Conservation (phyloP, 1,140 invertebrate genomes). For the Dysdera silvatica region DNA sequence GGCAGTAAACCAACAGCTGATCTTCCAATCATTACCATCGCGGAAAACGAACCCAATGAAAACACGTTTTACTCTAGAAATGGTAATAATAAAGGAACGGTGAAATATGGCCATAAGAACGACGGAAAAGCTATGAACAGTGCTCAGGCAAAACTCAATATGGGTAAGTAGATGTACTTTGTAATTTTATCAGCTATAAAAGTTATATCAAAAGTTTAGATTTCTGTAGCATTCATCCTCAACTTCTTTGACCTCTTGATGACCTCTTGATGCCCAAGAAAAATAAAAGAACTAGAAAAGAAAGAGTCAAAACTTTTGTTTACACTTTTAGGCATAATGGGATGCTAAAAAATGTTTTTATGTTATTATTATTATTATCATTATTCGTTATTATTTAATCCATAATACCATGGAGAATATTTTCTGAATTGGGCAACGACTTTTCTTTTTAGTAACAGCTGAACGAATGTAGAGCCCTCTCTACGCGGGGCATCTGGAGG, state of each 20-base stretch:
- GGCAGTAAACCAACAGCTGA: background rate
- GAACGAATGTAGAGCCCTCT: no score
- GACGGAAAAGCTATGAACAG: constrained; percentile 22
- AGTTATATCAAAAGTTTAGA: background rate
- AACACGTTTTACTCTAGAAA: background rate
- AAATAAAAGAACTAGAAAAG: background rate
- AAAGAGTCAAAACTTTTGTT: background rate
- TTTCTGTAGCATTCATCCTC: no score
- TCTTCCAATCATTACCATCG: constrained; percentile 4
- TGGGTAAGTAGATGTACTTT: constrained; percentile 22
- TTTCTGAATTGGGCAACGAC: no score
- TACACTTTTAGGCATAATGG: no score
- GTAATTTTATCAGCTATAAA: background rate
- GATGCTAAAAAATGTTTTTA: no score
- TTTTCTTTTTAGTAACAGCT: no score
- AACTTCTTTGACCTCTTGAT: no score
- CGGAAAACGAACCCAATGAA: constrained; percentile 4
- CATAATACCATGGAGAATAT: no score
- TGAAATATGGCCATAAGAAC: constrained; percentile 21
- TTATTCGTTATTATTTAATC: no score
- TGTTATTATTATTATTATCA: no score
- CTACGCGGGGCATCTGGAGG: no score
- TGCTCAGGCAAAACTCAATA: constrained; percentile 29
- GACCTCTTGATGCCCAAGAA: no score
- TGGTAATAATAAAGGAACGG: background rate